These are phyloP conservation scores for Echinarachnius parma DNA, from an alignment of 53 echinoderm and acorn worm species.

Conservation along the genomic window DNA sequence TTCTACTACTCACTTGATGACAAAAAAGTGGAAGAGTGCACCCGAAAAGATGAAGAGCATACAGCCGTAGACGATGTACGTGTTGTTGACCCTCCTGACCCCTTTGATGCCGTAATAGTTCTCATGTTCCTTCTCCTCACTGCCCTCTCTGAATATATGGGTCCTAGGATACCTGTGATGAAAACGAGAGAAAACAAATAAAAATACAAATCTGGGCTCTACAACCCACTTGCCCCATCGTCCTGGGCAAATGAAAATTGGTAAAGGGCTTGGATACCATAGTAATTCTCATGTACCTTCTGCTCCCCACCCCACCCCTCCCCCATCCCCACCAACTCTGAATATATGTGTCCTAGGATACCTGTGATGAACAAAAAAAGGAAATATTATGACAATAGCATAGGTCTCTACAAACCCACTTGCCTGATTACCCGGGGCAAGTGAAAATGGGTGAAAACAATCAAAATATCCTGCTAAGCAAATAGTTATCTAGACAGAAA, in stretches of 20 bases:
- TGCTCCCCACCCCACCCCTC: slow-evolving; percentile 28
- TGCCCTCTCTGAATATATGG: slow-evolving; percentile 35
- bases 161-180: slow-evolving; percentile 25
- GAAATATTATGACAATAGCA: no score
- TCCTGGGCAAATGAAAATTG: no score
- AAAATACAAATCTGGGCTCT: no score
- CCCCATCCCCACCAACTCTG: no score
- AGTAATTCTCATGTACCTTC: slow-evolving; percentile 57
- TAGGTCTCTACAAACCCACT: no score
- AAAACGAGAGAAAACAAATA: no score
- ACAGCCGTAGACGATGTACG: slow-evolving; percentile 57
- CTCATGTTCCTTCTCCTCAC: slow-evolving; percentile 32
- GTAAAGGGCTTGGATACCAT: slow-evolving; percentile 80
- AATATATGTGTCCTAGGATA: slow-evolving; percentile 40
- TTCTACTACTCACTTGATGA: slow-evolving; percentile 85
- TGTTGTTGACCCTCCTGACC: slow-evolving; percentile 50
- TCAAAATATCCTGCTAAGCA: no score
- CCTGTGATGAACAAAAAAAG: slow-evolving; percentile 10
- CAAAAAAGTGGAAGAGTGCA: slow-evolving; percentile 57
- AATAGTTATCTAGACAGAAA: no score
- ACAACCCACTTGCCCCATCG: no score
- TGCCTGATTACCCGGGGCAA: no score
- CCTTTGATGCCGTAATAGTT: slow-evolving; percentile 84
- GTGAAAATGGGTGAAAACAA: no score
- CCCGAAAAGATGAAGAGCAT: slow-evolving; percentile 50